Percentiles rank a stretch among this genome's conserved stretches.
Conservation (phyloP, 92 coral and sea anemone genomes). For the Blastomussa wellsi region DNA sequence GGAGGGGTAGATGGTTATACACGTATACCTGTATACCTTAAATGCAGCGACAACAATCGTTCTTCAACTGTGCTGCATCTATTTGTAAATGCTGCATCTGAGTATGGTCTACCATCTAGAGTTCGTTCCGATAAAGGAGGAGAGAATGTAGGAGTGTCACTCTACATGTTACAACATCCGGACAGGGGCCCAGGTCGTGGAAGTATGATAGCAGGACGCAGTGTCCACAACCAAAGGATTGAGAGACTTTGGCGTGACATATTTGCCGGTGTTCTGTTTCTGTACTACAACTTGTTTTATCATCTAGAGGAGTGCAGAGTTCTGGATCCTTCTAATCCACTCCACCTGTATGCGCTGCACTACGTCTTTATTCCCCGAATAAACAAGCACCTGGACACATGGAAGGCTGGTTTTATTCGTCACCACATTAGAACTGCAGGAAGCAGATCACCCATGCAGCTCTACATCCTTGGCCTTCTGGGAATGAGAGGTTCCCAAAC, state of each 20-base stretch:
- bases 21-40: slow-evolving; percentile 27
- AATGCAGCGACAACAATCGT: slow-evolving; percentile 37
- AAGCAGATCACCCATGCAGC: slow-evolving; percentile 48
- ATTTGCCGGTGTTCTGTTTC: slow-evolving; percentile 45
- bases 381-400: slow-evolving; percentile 23
- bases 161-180: too few relatives aligned
- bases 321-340: slow-evolving; percentile 20
- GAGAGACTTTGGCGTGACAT: slow-evolving; percentile 48
- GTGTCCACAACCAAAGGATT: slow-evolving; percentile 41
- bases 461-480: slow-evolving; percentile 45
- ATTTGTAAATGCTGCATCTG: slow-evolving; percentile 38
- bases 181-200: too few relatives aligned
- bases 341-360: slow-evolving; percentile 24
- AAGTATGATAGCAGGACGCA: slow-evolving; percentile 46
- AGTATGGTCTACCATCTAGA: slow-evolving; percentile 55
- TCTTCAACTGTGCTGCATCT: slow-evolving; percentile 32
- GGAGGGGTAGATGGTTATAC: slow-evolving; percentile 49
- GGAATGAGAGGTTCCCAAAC: slow-evolving; percentile 43
- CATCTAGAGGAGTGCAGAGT: slow-evolving; percentile 31
- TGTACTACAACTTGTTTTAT: slow-evolving; percentile 43
- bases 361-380: slow-evolving; percentile 16
- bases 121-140: slow-evolving; percentile 51
- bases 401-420: slow-evolving; percentile 45
- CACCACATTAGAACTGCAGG: slow-evolving; percentile 29
- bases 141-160: too few relatives aligned